These are phyloP conservation scores for Venustaconcha ellipsiformis DNA, from an alignment of 1,140 invertebrate species.

Conservation along the genomic window DNA sequence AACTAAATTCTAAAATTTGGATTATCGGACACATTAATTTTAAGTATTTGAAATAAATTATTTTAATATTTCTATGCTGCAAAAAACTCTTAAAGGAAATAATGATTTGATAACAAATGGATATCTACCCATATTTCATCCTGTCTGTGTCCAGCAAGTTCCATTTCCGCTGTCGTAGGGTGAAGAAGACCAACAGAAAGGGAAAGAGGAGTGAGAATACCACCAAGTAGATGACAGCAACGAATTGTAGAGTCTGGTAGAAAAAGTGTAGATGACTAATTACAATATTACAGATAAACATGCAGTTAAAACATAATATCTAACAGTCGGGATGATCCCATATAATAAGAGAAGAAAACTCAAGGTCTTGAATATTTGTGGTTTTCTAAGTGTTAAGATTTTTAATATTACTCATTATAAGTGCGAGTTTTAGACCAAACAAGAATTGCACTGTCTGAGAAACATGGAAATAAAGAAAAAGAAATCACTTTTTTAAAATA, in stretches of 20 bases:
- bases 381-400: too few relatives aligned
- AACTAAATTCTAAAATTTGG: too few relatives aligned
- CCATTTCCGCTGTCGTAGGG: slow-evolving; percentile 37
- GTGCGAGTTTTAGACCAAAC: too few relatives aligned
- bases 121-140: slow-evolving; percentile 12
- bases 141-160: slow-evolving; percentile 17
- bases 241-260: slow-evolving; percentile 29
- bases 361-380: too few relatives aligned
- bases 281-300: not conserved
- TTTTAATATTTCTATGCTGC: not conserved
- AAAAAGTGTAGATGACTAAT: not conserved
- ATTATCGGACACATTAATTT: too few relatives aligned
- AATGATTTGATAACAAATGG: not conserved
- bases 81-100: not conserved
- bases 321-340: too few relatives aligned
- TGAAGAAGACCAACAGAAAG: slow-evolving; percentile 27
- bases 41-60: not conserved
- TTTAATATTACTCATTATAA: too few relatives aligned
- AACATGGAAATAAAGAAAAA: too few relatives aligned
- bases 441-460: too few relatives aligned
- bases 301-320: too few relatives aligned
- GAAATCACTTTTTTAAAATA: too few relatives aligned
- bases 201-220: slow-evolving; percentile 19
- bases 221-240: slow-evolving; percentile 22
- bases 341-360: too few relatives aligned